Percentiles rank a stretch among this genome's conserved stretches.
phyloP scores from a whole-genome alignment of 2,888 invertebrate species.

The Clitarchus hookeri region DNA sequence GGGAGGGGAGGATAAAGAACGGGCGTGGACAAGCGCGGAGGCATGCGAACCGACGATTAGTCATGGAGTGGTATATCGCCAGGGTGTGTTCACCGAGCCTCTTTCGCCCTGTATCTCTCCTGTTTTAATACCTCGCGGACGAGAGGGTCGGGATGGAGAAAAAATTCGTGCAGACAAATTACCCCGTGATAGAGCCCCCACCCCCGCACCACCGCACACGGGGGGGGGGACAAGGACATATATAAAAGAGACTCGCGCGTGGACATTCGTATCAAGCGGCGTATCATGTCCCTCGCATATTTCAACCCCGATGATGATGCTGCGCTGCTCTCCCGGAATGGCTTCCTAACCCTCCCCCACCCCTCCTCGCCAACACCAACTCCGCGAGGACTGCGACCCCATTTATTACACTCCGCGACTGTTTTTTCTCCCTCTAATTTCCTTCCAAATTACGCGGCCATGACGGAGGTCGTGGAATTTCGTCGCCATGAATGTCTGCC shows the following conservation, averaged over 20 bases:
- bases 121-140: conserved; percentile 14
- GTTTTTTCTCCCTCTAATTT: too few relatives aligned
- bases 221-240: not conserved
- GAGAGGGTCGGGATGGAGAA: not conserved
- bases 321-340: not conserved
- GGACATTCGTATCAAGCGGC: conserved; percentile 10
- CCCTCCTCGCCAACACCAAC: not conserved
- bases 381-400: not conserved
- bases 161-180: conserved; percentile 10
- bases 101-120: conserved; percentile 4
- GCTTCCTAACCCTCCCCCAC: not conserved
- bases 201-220: too few relatives aligned
- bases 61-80: conserved; percentile 15
- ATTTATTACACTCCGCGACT: not conserved
- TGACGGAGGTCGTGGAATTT: not conserved
- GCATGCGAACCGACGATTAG: conserved; percentile 39
- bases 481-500: too few relatives aligned
- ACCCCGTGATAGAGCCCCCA: conserved; percentile 3
- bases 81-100: not conserved
- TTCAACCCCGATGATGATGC: not conserved
- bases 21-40: conserved; percentile 24
- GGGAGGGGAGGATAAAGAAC: not conserved
- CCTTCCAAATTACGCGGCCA: not conserved
- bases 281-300: conserved; percentile 4
- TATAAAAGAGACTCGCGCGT: not conserved